These are phyloP conservation scores for Strix uralensis DNA, from an alignment of 2,113 vertebrate genomes.

Conservation along the genomic window DNA sequence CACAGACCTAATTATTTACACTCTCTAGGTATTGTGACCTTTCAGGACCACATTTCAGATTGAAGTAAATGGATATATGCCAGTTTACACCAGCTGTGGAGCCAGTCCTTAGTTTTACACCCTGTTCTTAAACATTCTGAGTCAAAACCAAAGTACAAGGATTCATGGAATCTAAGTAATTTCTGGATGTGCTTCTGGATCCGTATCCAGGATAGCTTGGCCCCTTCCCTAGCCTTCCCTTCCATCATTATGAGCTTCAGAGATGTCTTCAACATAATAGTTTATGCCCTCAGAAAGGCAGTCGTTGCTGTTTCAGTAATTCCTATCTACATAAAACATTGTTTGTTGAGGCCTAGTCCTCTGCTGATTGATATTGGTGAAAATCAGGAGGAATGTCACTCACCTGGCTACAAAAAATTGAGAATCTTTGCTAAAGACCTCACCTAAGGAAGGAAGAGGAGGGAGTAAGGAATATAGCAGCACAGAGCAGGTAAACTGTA, in stretches of 20 bases:
- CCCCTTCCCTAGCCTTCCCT: background rate
- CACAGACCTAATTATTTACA: slow-evolving; percentile 25
- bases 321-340: background rate
- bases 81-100: background rate
- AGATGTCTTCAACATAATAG: background rate
- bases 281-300: background rate
- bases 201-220: background rate
- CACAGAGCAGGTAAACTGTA: background rate
- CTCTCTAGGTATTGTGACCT: slow-evolving; percentile 45
- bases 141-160: background rate
- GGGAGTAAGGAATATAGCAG: background rate
- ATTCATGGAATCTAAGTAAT: background rate
- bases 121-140: slow-evolving; percentile 37
- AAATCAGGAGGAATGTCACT: background rate
- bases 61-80: background rate
- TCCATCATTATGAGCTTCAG: background rate
- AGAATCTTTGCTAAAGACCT: background rate
- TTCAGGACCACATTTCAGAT: slow-evolving; percentile 3
- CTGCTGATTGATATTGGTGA: background rate
- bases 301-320: background rate
- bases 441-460: background rate
- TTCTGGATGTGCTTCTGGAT: background rate
- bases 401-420: background rate
- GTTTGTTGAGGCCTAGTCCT: background rate
- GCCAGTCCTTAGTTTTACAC: slow-evolving; percentile 2